Evolutionary conservation across 2,797 vertebrate species (phyloP).

Genomic region (Sciurus carolinensis): DNA sequence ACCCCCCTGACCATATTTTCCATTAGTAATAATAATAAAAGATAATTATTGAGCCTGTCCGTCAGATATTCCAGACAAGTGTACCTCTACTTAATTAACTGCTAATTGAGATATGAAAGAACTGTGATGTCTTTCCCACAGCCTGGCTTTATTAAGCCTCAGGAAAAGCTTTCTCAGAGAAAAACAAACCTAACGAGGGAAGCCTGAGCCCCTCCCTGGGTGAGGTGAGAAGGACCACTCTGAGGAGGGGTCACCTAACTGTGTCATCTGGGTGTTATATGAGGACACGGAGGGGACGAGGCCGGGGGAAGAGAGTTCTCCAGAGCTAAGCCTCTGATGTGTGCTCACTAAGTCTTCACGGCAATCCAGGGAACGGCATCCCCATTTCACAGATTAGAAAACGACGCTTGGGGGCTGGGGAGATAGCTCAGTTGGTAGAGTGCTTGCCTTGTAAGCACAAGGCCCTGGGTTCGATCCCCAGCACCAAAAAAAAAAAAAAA

Average conservation of each 20-base stretch:
- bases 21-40: constrained; percentile 78
- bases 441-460: no score
- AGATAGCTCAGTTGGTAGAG: no score
- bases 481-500: no score
- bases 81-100: constrained; percentile 81
- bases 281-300: neutral
- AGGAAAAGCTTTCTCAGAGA: constrained; percentile 46
- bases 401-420: neutral
- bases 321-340: neutral
- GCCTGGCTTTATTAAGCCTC: constrained; percentile 72
- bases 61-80: constrained; percentile 67
- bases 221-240: neutral
- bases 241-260: neutral
- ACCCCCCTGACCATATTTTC: constrained; percentile 70
- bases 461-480: no score
- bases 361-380: neutral
- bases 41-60: constrained; percentile 78
- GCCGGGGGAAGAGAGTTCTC: neutral
- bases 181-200: constrained; percentile 25
- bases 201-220: neutral
- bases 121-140: constrained; percentile 34
- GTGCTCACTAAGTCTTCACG: neutral
- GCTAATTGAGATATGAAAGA: constrained; percentile 81
- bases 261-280: rapidly evolving
- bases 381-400: constrained; percentile 42